These are phyloP conservation scores for Vespertilio murinus DNA, from an alignment of 2,797 vertebrate species.

Conservation along the genomic window DNA sequence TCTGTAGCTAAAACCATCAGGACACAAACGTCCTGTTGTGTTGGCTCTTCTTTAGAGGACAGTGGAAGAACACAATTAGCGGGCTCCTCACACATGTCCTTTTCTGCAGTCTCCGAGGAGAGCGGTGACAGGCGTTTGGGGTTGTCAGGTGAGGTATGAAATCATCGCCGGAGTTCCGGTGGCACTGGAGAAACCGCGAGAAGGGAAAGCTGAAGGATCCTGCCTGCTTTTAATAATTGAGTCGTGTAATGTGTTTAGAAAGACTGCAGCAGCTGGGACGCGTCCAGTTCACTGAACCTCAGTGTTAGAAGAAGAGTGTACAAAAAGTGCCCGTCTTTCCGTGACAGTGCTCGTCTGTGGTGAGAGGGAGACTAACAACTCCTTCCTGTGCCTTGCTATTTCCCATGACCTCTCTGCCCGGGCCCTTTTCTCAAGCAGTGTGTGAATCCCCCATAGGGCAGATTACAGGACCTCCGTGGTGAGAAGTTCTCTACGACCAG, in stretches of 20 bases:
- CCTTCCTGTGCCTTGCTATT: neutral
- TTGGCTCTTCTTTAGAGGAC: conserved; percentile 52
- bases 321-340: neutral
- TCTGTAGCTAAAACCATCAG: conserved; percentile 9
- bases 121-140: conserved; percentile 42
- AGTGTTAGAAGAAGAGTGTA: neutral
- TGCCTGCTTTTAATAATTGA: conserved; percentile 60
- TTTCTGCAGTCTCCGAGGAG: conserved; percentile 2
- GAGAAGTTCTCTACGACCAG: neutral
- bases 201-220: conserved; percentile 18
- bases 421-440: neutral
- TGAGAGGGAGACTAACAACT: neutral
- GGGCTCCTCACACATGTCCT: conserved; percentile 40
- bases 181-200: conserved; percentile 3
- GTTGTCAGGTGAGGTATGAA: conserved; percentile 56
- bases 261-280: neutral
- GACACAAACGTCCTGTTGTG: neutral
- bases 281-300: conserved; percentile 11
- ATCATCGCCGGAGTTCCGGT: neutral
- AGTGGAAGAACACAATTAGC: conserved; percentile 43
- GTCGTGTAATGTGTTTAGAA: neutral
- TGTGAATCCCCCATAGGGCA: neutral
- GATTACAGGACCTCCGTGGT: neutral
- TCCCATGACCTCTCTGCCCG: neutral
- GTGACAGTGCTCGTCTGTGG: neutral